phyloP scores from a whole-genome alignment of 2,113 vertebrate genomes.

The Urocynchramus pylzowi region DNA sequence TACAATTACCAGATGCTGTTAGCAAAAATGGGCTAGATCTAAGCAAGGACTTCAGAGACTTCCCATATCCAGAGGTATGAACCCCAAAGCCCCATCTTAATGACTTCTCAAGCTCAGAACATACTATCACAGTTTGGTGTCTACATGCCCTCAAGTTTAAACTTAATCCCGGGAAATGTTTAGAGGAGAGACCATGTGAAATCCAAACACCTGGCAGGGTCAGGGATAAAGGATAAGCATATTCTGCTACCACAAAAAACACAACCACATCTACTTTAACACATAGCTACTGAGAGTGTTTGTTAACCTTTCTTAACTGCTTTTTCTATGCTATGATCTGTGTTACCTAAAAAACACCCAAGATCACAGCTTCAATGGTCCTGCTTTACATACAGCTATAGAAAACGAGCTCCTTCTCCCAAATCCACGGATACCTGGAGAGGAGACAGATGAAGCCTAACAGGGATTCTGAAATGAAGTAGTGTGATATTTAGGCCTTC shows the following conservation, averaged over 20 bases:
- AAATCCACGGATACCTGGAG: not conserved
- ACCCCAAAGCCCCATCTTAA: not conserved
- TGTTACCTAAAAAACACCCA: not conserved
- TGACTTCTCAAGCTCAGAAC: not conserved
- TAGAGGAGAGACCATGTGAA: not conserved
- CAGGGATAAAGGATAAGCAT: not conserved
- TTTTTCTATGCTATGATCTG: not conserved
- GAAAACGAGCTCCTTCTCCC: not conserved
- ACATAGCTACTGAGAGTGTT: not conserved
- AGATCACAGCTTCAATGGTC: not conserved
- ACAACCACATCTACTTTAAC: not conserved
- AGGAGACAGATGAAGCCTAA: not conserved
- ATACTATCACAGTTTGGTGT: not conserved
- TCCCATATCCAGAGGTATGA: not conserved
- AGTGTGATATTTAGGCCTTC: not conserved
- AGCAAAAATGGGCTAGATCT: constrained; percentile 31
- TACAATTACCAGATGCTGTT: not conserved
- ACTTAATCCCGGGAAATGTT: not conserved
- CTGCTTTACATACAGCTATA: not conserved
- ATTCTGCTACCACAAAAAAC: not conserved
- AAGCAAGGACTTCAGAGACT: constrained; percentile 49
- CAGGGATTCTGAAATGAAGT: not conserved
- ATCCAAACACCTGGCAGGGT: not conserved
- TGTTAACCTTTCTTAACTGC: not conserved
- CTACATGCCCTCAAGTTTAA: not conserved